phyloP scores from a whole-genome alignment of 2,888 invertebrate species.

The Theretra japonica region DNA sequence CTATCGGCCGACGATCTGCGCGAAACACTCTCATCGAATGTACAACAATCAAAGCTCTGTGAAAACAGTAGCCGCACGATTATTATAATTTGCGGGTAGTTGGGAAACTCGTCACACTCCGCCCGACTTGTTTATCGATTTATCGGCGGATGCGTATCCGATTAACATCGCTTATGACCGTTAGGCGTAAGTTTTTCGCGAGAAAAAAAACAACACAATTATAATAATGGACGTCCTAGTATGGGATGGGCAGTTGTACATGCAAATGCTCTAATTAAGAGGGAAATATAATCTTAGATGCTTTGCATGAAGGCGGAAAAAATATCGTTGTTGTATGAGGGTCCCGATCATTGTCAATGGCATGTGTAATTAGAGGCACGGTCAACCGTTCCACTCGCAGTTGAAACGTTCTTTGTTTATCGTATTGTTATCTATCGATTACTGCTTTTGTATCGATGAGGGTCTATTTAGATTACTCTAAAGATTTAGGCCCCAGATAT shows the following conservation, averaged over 20 bases:
- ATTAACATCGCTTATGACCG: slow-evolving; percentile 76
- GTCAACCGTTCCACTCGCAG: slow-evolving; percentile 58
- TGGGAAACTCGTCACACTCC: slow-evolving; percentile 74
- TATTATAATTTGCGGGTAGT: slow-evolving; percentile 73
- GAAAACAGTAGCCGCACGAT: slow-evolving; percentile 70
- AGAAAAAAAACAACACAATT: slow-evolving; percentile 76
- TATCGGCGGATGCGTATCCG: slow-evolving; percentile 78
- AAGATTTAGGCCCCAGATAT: slow-evolving; percentile 22
- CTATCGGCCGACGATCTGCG: slow-evolving; percentile 77
- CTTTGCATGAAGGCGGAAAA: slow-evolving; percentile 59
- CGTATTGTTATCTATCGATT: slow-evolving; percentile 31
- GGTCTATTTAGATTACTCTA: slow-evolving; percentile 13
- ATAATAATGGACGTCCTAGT: slow-evolving; percentile 80
- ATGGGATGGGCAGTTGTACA: slow-evolving; percentile 76
- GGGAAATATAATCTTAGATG: slow-evolving; percentile 78
- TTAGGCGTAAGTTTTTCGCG: slow-evolving; percentile 77
- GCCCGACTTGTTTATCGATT: slow-evolving; percentile 77
- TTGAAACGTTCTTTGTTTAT: slow-evolving; percentile 28
- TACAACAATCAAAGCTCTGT: slow-evolving; percentile 70
- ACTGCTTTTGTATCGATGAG: slow-evolving; percentile 27
- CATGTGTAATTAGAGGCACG: slow-evolving; percentile 57
- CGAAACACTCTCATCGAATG: slow-evolving; percentile 66
- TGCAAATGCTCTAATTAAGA: slow-evolving; percentile 80
- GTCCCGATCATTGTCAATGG: slow-evolving; percentile 67
- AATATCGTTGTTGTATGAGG: slow-evolving; percentile 31